Base-by-base conservation (phyloP, 2,888 invertebrate genomes). In the Chrysotoxum bicinctum region DNA sequence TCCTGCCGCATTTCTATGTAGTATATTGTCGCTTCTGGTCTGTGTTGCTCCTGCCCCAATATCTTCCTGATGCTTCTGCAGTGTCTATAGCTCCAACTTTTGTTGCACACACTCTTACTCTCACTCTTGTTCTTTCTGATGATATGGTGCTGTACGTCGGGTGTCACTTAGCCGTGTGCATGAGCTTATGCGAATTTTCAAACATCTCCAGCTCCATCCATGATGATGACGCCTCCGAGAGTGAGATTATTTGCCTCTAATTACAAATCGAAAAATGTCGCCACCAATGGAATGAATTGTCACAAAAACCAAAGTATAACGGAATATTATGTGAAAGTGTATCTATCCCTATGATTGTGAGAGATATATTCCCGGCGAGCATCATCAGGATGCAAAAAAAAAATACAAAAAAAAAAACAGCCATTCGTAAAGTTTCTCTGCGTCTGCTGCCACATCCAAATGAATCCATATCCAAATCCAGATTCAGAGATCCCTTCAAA, bases 211-310 rank as follows among this genome's bases (percentile, higher is more conserved):
- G 21, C 14, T 48, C 48, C 48, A 45, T 72, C 66, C 60, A 37
- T 12, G 21, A n/a, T 14, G 30, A n/a, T 19, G 32, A 45, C 26
- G 43, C 35, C 69, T 64, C 69, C 72, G 30, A 43, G 43, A 56
- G 40, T 23, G 37, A 26, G 76, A 76, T 72, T 64, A 64, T 64
- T 81, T 81, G 76, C 81, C 56, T 85, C 85, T 85, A 85, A 85
- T 85, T 85, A 85, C 85, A 85, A 85, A 85, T 81, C 81, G 81
- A 81, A 85, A 85, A 85, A 85, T 30, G 85, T 85, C 85, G 85
- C 81, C 81, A 81, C 60, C 81, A 85, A 85, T 85, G 76, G 76
- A 85, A 85, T 76, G 80, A 48, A 81, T 81, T 85, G 85, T 85
- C 85, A 85, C 69, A 81, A 85, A 85, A 85, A 77, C 66, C 81